A percentile compares a stretch with the other conserved stretches of the same genome.
These are phyloP conservation scores for Sebastiscus albofasciatus DNA, from an alignment of 2,797 vertebrate genomes.

Conservation along the genomic window DNA sequence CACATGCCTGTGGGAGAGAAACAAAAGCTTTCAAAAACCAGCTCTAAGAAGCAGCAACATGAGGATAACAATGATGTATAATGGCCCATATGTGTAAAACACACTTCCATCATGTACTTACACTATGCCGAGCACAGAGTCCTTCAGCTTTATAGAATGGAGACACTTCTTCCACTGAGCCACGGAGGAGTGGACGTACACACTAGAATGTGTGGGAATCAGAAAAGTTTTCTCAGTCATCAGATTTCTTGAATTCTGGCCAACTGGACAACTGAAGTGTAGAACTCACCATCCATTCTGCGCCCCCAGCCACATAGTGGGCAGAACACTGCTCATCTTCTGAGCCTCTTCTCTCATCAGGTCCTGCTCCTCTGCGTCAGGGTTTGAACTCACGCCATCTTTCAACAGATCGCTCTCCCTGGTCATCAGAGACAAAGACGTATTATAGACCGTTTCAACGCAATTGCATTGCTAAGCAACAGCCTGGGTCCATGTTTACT, in stretches of 20 bases:
- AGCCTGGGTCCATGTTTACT: too few species aligned
- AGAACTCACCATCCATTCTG: conserved; percentile 93
- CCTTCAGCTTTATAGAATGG: conserved; percentile 97
- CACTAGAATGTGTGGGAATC: conserved; percentile 77
- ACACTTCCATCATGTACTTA: conserved; percentile 78
- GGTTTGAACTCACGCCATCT: conserved; percentile 86
- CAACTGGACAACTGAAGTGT: accelerated
- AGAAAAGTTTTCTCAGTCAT: conserved; percentile 2
- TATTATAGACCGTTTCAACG: background rate
- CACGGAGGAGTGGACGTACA: conserved; percentile 97
- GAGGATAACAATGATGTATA: background rate
- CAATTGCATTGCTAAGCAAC: too few species aligned
- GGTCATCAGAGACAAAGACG: conserved; percentile 21
- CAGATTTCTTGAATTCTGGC: background rate
- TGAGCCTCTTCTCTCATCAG: conserved; percentile 95
- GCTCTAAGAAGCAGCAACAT: background rate
- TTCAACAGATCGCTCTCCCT: conserved; percentile 90
- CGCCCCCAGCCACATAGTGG: conserved; percentile 98
- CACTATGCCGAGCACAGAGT: conserved; percentile 97
- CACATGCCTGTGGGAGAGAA: conserved; percentile 87
- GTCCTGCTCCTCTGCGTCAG: conserved; percentile 90
- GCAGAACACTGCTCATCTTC: conserved; percentile 97
- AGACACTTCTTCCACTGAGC: conserved; percentile 98
- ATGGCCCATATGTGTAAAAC: background rate
- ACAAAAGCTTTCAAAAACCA: background rate